Base-by-base conservation (phyloP, 2,797 vertebrate species). In the Epinephelus awoara region DNA sequence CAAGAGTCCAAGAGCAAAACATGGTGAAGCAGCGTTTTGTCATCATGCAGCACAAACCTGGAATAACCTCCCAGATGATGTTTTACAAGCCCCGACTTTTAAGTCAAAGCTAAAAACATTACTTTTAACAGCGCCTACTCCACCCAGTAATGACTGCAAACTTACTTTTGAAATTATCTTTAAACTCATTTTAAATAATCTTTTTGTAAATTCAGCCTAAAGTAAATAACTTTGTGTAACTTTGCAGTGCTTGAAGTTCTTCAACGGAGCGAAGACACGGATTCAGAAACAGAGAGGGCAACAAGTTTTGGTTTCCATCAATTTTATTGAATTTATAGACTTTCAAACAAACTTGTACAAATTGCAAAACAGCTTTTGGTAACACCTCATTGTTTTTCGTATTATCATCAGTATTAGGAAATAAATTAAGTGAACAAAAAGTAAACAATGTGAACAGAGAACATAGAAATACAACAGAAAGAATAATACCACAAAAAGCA, bases 281-380 rank as follows among this genome's bases (percentile, higher is more conserved):
- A 55, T 5, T 34, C 11, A 62, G 65, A 52, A 63, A 63, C 21
- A 80, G 14, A 47, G 3, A 3, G 51, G 56, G 42, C 25, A 34
- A 69, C 9, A 40, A 21, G 1, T 0, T 70, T 86, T 81, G 65
- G 86, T 90, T 93, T 94, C 79, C 82, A 93, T 93, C 89, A 79
- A 91, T 94, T 96, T 94, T 95, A 95, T 96, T 96, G 91, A 94
- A 93, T 93, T 94, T 85, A 92, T 90, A 94, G 91, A 94, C 91
- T 93, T 92, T 93, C 88, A 96, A 95, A 95, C 93, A 92, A 94
- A 93, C 91, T 94, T 90, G 90, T 95, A 96, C 94, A 96, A 96
- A 96, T 94, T 91, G 92, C 92, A 95, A 94, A 95, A 95, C 93
- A 92, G 89, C 87, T 93, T 96, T 94, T 91, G 91, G 90, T 93